A percentile compares a stretch with the other conserved stretches of the same genome.
These are phyloP conservation scores for Crax fasciolata DNA, from an alignment of 2,797 vertebrate species.

Conservation along the genomic window DNA sequence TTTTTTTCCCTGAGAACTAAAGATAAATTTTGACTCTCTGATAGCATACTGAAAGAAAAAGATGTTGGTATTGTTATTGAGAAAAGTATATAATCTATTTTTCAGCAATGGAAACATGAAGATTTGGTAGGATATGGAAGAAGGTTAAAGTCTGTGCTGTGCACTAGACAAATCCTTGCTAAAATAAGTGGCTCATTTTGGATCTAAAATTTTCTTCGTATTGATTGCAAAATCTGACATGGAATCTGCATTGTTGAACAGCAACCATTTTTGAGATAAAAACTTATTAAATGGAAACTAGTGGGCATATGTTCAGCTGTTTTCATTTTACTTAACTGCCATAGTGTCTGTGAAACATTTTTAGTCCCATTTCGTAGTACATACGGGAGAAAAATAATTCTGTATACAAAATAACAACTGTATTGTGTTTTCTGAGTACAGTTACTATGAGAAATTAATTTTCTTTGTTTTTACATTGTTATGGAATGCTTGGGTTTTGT, in stretches of 20 bases:
- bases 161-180: background rate
- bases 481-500: background rate
- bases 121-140: background rate
- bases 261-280: background rate
- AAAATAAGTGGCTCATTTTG: background rate
- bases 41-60: background rate
- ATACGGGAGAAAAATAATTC: background rate
- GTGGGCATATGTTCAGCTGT: background rate
- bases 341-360: background rate
- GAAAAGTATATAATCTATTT: background rate
- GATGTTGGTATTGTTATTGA: background rate
- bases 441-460: background rate
- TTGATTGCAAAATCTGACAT: background rate
- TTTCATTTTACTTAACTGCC: background rate
- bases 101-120: background rate
- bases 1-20: background rate
- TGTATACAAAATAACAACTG: background rate
- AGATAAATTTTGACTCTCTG: background rate
- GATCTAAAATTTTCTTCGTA: background rate
- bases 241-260: background rate
- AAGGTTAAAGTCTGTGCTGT: background rate
- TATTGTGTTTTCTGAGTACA: fast-evolving
- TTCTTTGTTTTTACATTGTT: background rate
- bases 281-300: background rate
- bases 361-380: background rate